Conservation (phyloP, 2,797 vertebrate species). For the Micrastur ruficollis region DNA sequence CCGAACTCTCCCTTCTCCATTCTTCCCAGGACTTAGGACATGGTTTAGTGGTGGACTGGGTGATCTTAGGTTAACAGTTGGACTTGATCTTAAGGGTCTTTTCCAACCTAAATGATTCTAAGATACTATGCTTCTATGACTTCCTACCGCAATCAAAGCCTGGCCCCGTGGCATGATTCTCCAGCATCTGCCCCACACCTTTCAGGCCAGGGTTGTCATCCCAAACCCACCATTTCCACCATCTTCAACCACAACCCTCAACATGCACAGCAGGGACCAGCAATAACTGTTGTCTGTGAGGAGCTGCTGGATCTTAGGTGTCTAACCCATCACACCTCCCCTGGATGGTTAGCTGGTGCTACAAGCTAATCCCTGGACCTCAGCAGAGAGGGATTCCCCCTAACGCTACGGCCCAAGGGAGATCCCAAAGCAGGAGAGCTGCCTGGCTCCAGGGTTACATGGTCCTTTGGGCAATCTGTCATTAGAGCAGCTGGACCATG, state of each 20-base stretch:
- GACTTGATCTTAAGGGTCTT: too few relatives aligned
- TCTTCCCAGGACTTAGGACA: neutral
- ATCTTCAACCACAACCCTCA: neutral
- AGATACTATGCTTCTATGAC: neutral
- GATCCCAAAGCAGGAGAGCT: neutral
- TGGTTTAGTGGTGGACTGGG: neutral
- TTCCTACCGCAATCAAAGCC: neutral
- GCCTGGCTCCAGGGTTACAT: accelerated
- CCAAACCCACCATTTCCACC: neutral
- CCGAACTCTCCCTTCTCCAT: neutral
- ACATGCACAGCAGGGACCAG: neutral
- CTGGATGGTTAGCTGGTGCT: neutral
- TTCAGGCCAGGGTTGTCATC: neutral
- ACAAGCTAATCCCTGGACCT: neutral
- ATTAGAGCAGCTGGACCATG: neutral
- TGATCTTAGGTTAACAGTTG: too few relatives aligned
- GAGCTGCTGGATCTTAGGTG: neutral
- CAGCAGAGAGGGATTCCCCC: neutral
- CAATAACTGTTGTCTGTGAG: neutral
- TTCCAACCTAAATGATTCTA: too few relatives aligned
- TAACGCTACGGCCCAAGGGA: neutral
- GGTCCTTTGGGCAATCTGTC: neutral
- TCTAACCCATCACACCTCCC: neutral
- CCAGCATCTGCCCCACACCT: neutral
- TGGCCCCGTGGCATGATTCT: neutral